These are phyloP conservation scores for Aleiodes testaceus DNA, from an alignment of 2,888 invertebrate genomes.

Conservation along the genomic window DNA sequence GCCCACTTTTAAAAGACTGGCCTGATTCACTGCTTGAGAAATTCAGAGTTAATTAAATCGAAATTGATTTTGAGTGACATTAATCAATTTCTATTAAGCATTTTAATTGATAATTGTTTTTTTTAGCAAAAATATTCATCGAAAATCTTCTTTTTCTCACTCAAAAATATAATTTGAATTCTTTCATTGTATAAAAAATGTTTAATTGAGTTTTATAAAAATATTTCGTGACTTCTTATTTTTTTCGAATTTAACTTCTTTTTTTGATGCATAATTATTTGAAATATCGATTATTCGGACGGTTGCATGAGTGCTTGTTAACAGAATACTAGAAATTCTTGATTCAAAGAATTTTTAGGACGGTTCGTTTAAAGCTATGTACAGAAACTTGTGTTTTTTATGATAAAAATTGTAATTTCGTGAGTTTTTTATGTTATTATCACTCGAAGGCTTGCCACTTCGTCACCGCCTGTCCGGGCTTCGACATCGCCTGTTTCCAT, in stretches of 20 bases:
- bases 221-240: neutral
- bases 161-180: neutral
- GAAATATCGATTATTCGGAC: neutral
- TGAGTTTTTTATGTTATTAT: conserved; percentile 39
- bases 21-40: neutral
- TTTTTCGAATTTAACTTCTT: neutral
- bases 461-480: conserved; percentile 67
- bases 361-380: conserved; percentile 27
- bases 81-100: too few relatives aligned
- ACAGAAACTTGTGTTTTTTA: conserved; percentile 36
- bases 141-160: too few relatives aligned
- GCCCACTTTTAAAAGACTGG: neutral
- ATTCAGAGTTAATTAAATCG: neutral
- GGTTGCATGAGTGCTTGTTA: conserved; percentile 11
- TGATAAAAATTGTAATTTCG: conserved; percentile 39
- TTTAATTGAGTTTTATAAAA: too few relatives aligned
- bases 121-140: too few relatives aligned
- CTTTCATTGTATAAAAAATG: neutral
- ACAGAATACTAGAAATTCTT: conserved; percentile 13
- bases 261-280: neutral
- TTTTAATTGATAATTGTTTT: too few relatives aligned
- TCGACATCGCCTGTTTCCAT: conserved; percentile 77
- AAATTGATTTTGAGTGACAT: neutral
- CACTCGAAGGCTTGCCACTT: conserved; percentile 70
- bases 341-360: conserved; percentile 10